Evolutionary conservation across 1,140 invertebrate species (phyloP).

Genomic region (Dendroctonus ponderosae): DNA sequence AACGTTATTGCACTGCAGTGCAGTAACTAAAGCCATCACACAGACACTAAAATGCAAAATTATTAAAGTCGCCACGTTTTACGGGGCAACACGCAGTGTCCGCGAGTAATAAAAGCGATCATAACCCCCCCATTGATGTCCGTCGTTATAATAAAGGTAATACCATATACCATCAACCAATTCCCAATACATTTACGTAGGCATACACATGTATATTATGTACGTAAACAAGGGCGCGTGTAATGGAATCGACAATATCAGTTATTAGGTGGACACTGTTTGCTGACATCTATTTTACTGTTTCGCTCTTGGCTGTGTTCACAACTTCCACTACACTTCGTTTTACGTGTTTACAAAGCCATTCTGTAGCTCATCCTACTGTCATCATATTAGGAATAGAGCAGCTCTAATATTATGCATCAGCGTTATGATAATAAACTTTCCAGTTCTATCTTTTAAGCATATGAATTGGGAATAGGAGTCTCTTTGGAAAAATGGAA

Average conservation of each 20-base stretch:
- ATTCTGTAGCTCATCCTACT: too few relatives aligned
- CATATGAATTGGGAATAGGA: too few relatives aligned
- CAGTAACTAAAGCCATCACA: conserved; percentile 10
- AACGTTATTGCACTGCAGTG: conserved; percentile 10
- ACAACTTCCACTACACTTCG: too few relatives aligned
- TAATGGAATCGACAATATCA: not conserved
- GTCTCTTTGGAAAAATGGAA: too few relatives aligned
- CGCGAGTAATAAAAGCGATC: conserved; percentile 13
- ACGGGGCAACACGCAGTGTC: conserved; percentile 12
- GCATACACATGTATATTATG: conserved; percentile 3
- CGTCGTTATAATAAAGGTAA: conserved; percentile 9
- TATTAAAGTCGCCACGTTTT: conserved; percentile 9
- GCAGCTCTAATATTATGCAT: too few relatives aligned
- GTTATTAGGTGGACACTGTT: not conserved
- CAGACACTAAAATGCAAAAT: conserved; percentile 19
- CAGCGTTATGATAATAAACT: too few relatives aligned
- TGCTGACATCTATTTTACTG: not conserved
- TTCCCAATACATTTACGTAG: not conserved
- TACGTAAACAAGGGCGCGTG: conserved; percentile 5
- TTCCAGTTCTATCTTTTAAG: too few relatives aligned
- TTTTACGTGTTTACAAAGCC: too few relatives aligned
- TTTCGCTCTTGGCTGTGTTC: not conserved
- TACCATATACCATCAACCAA: not conserved
- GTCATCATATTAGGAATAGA: too few relatives aligned
- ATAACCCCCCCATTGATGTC: conserved; percentile 16